phyloP scores from a whole-genome alignment of 2,888 invertebrate species.

The Gandaritis pyraliata region DNA sequence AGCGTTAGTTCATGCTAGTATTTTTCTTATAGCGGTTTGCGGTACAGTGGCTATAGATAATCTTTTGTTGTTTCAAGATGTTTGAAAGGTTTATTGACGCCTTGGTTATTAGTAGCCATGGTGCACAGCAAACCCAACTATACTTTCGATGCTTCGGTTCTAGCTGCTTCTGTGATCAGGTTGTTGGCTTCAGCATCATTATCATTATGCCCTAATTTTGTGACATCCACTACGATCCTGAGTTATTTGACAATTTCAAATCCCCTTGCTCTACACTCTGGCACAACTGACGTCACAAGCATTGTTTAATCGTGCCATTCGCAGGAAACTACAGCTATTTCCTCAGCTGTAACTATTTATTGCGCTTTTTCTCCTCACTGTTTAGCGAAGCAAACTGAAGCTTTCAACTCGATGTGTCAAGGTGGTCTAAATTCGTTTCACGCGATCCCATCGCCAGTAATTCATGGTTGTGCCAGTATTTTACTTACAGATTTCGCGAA shows the following conservation, averaged over 20 bases:
- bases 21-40: not conserved
- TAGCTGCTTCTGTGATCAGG: no score
- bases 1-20: not conserved
- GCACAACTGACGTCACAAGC: conserved; percentile 15
- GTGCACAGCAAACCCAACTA: no score
- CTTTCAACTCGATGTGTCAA: conserved; percentile 64
- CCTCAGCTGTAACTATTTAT: conserved; percentile 35
- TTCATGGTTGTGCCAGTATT: conserved; percentile 31
- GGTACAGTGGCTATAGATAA: no score
- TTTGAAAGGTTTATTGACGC: no score
- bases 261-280: not conserved
- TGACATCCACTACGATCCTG: no score
- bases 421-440: conserved; percentile 63
- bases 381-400: conserved; percentile 33
- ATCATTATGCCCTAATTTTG: no score
- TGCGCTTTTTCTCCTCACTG: conserved; percentile 26
- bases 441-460: conserved; percentile 37
- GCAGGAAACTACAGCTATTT: conserved; percentile 24
- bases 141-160: no score
- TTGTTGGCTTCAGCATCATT: no score
- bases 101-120: no score
- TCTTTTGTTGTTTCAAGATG: no score
- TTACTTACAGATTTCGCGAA: conserved; percentile 29
- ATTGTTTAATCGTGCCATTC: conserved; percentile 19
- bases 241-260: no score